Percentiles rank a stretch among this genome's conserved stretches.
Evolutionary conservation across 2,113 vertebrate genomes (phyloP).

Genomic region (Zosterops hypoxanthus): DNA sequence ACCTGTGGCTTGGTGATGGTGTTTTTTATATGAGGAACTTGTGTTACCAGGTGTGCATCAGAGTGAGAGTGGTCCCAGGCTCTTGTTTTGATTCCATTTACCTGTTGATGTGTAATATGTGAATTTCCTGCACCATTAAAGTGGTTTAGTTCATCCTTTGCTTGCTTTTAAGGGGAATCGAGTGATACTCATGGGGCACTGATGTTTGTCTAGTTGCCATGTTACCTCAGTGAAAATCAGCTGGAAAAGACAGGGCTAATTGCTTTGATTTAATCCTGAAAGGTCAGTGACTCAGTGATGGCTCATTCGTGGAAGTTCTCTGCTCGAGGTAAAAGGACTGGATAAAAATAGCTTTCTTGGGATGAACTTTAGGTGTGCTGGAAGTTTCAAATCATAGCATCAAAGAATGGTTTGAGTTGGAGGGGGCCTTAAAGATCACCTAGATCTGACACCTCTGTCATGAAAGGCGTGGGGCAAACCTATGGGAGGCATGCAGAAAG

Average conservation of each 20-base stretch:
- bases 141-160: neutral
- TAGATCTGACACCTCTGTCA: neutral
- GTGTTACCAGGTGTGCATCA: neutral
- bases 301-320: constrained; percentile 30
- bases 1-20: neutral
- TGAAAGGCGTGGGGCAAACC: neutral
- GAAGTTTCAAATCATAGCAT: neutral
- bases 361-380: neutral
- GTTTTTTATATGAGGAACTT: neutral
- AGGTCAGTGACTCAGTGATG: constrained; percentile 36
- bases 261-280: constrained; percentile 46
- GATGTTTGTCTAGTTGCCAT: constrained; percentile 28
- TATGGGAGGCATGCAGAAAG: neutral
- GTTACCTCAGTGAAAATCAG: constrained; percentile 34
- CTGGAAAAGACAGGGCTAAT: constrained; percentile 61
- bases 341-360: constrained; percentile 18
- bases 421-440: neutral
- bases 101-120: neutral
- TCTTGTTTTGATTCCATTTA: neutral
- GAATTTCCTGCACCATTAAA: neutral
- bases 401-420: neutral
- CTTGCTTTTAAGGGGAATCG: neutral
- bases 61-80: neutral
- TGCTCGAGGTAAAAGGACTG: neutral
- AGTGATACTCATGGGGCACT: neutral